Evolutionary conservation across 2,888 invertebrate species (phyloP), one percentile per base, ranked within the genome.

Genomic region (Brenthis ino): DNA sequence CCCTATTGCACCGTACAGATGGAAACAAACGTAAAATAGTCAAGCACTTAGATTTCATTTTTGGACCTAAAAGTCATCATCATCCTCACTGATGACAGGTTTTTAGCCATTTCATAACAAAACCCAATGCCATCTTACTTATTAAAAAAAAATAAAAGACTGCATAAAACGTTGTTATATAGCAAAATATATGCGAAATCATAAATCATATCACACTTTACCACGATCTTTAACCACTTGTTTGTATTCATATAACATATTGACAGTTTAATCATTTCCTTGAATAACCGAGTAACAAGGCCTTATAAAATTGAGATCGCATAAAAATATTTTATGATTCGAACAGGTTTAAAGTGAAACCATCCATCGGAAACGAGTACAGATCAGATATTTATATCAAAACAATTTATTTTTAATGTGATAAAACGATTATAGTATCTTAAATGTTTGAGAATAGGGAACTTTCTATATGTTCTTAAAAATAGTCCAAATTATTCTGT

Each of bases 251-350:
- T 63, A 63, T 63, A 63, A 63, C 6, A 63, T 37, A 63, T 54
- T 63, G 63, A 54, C 63, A 63, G 63, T 63, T 53, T 63, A 60
- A 55, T 54, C 14, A 53, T 60, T 66, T 66, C 66, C 47, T 14
- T 53, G 66, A 66, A 66, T 47, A 47, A 61, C 48, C 60, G 28
- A 33, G 58, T 61, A 61, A 61, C 60, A 47, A 50, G 63, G 70
- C 68, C 65, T 66, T 71, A 71, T 48, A 68, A 65, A 71, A 68
- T 68, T 58, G 65, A 66, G 63, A 65, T 68, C 65, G 63, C 63
- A 68, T 71, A 68, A 71, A 71, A 71, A 71, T 65, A 68, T 65
- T 68, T 71, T 65, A 71, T 64, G 70, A 70, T 58, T 66, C 65
- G 70, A 58, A 63, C 57, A 53, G 58, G 70, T 60, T 67, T 69